These are phyloP conservation scores for Clangula hyemalis DNA, from an alignment of 2,797 vertebrate species.

Conservation along the genomic window DNA sequence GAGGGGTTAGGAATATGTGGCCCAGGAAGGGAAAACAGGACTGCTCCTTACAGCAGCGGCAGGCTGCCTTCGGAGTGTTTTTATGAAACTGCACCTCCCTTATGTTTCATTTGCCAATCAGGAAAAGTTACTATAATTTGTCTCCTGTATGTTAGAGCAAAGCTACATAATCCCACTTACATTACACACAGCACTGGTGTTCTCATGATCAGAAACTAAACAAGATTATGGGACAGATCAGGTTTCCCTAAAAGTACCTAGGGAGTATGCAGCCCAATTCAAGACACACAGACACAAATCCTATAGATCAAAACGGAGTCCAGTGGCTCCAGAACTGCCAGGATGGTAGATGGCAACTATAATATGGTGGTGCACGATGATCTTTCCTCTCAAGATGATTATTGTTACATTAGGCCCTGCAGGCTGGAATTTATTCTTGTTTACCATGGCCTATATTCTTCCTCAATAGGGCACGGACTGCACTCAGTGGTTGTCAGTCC, in stretches of 20 bases:
- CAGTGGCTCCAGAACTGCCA: background rate
- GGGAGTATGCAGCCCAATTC: background rate
- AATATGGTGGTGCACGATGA: background rate
- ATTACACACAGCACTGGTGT: background rate
- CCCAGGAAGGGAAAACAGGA: background rate
- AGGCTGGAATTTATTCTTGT: slow-evolving; percentile 37
- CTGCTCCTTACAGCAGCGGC: background rate
- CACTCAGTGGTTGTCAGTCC: slow-evolving; percentile 4
- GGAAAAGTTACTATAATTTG: background rate
- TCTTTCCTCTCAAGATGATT: slow-evolving; percentile 11
- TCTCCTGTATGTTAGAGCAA: background rate
- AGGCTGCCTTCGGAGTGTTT: background rate
- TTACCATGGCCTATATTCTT: slow-evolving; percentile 39
- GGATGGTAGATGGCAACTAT: background rate
- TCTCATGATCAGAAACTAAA: background rate
- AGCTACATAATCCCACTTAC: background rate
- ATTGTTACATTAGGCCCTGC: background rate
- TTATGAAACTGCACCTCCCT: background rate
- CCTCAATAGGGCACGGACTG: background rate
- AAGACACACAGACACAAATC: background rate
- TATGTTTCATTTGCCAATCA: background rate
- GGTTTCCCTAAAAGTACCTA: background rate
- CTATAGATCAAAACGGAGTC: background rate
- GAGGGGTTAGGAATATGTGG: background rate
- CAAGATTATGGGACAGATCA: background rate